Evolutionary conservation across 64 coral and sea anemone species (phyloP).

Genomic region (Platygyra sinensis): DNA sequence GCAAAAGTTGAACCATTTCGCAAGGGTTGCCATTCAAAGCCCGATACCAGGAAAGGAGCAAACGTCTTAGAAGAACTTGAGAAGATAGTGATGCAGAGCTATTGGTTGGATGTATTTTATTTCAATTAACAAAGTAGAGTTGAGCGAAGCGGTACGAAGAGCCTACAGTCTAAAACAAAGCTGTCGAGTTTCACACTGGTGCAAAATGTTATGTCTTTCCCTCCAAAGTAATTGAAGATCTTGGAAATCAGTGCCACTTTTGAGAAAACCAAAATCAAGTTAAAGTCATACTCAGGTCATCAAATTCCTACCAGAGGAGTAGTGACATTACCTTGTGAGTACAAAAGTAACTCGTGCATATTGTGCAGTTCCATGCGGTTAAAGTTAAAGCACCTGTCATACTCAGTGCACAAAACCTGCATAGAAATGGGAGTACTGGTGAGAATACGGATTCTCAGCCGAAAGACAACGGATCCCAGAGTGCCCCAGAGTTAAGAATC

Average conservation of each 20-base stretch:
- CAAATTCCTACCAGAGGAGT: constrained; percentile 10
- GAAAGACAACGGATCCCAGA: background rate
- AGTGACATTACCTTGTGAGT: background rate
- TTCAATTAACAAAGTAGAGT: background rate
- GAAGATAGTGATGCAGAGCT: constrained; percentile 11
- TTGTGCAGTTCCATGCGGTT: background rate
- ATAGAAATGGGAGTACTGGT: constrained; percentile 26
- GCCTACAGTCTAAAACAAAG: background rate
- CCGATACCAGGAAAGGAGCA: background rate
- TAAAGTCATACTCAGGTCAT: background rate
- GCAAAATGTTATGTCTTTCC: constrained; percentile 2
- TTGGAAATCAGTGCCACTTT: background rate
- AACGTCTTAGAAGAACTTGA: background rate
- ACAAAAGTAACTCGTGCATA: background rate
- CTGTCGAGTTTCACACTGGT: constrained; percentile 17
- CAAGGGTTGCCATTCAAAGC: background rate
- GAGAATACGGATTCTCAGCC: background rate
- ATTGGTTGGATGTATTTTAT: constrained; percentile 12
- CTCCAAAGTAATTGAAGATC: background rate
- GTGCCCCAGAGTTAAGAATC: background rate
- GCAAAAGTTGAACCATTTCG: constrained; percentile 21
- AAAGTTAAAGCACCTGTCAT: constrained; percentile 23
- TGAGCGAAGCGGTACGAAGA: constrained; percentile 20
- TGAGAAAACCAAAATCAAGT: background rate
- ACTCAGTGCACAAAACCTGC: constrained; percentile 40